Percentiles rank a stretch among this genome's conserved stretches.
Conservation (phyloP, 1,140 invertebrate species). For the Leptinotarsa defecta region DNA sequence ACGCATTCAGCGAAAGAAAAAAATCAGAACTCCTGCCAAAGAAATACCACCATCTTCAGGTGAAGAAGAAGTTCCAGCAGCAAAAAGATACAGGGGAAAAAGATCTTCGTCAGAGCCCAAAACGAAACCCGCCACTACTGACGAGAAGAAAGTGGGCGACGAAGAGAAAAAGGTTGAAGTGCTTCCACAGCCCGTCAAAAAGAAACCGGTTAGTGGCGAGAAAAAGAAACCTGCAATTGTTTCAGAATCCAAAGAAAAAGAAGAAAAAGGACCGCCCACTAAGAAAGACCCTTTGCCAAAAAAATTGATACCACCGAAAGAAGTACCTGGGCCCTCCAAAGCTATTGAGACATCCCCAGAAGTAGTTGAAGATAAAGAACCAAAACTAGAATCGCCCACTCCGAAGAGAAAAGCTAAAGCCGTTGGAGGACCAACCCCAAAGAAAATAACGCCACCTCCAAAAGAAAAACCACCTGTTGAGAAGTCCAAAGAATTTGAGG, state of each 20-base stretch:
- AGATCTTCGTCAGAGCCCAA: neutral
- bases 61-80: neutral
- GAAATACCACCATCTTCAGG: neutral
- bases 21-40: neutral
- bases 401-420: too few species aligned
- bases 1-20: neutral
- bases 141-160: neutral
- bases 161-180: neutral
- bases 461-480: constrained; percentile 4
- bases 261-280: too few species aligned
- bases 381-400: too few species aligned
- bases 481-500: neutral
- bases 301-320: too few species aligned
- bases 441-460: neutral
- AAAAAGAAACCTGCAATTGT: neutral
- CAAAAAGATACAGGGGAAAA: constrained; percentile 22
- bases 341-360: too few species aligned
- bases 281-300: too few species aligned
- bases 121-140: neutral
- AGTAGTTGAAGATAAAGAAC: too few species aligned
- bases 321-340: too few species aligned
- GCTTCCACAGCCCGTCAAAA: neutral
- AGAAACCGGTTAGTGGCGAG: neutral
- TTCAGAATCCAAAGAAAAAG: too few species aligned
- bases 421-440: neutral